Percentiles rank a stretch among this genome's conserved stretches.
Conservation (phyloP, 2,113 vertebrate genomes). For the Brachypteracias leptosomus region DNA sequence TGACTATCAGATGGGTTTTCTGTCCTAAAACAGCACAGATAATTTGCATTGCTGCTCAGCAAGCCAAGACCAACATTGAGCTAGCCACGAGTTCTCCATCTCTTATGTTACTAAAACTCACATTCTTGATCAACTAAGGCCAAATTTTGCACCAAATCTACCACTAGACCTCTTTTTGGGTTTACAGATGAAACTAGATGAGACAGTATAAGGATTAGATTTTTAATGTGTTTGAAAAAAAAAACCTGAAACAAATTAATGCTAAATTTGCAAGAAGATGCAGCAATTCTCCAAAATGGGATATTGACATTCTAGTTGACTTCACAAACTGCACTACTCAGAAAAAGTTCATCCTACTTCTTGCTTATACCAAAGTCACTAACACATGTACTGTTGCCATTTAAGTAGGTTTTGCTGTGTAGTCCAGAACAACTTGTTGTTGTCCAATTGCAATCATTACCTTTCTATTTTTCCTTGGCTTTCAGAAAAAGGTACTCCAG, state of each 20-base stretch:
- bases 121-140: background rate
- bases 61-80: background rate
- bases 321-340: background rate
- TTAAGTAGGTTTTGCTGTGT: background rate
- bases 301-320: background rate
- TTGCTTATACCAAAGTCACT: background rate
- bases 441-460: background rate
- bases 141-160: background rate
- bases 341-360: background rate
- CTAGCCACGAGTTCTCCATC: background rate
- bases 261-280: background rate
- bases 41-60: background rate
- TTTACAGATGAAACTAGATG: background rate
- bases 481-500: background rate
- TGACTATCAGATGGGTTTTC: background rate
- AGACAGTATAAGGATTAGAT: background rate
- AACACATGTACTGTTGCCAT: background rate
- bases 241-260: background rate
- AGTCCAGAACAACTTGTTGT: background rate
- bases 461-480: background rate
- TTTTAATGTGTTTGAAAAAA: background rate
- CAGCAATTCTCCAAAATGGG: background rate
- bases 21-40: background rate
- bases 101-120: background rate
- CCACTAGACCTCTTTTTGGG: background rate